Evolutionary conservation across 2,113 vertebrate genomes (phyloP).

Genomic region (Stercorarius parasiticus): DNA sequence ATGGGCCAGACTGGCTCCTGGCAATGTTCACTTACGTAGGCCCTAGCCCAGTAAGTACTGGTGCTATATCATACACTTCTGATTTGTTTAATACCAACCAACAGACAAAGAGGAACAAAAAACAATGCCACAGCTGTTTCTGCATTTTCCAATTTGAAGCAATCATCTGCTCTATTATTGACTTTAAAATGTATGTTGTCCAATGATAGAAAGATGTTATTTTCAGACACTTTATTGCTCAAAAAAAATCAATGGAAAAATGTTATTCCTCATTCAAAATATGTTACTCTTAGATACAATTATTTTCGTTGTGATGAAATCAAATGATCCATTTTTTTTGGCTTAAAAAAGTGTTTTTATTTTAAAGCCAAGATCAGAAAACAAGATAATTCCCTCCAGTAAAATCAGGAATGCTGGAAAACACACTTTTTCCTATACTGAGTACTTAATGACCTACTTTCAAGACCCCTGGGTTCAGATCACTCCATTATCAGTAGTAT

Average conservation of each 20-base stretch:
- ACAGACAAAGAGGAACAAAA: constrained; percentile 23
- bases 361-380: background rate
- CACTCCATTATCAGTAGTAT: background rate
- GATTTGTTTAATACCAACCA: constrained; percentile 17
- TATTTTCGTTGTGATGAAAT: constrained; percentile 23
- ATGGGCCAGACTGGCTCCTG: background rate
- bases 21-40: background rate
- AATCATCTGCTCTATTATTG: constrained; percentile 64
- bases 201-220: constrained; percentile 29
- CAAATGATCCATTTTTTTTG: background rate
- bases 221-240: constrained; percentile 23
- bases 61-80: background rate
- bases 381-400: background rate
- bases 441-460: constrained; percentile 5
- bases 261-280: constrained; percentile 26
- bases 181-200: constrained; percentile 58
- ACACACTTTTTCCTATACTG: background rate
- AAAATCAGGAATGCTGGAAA: background rate
- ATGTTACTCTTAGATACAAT: background rate
- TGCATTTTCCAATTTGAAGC: constrained; percentile 52
- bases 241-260: constrained; percentile 49
- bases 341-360: background rate
- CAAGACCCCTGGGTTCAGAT: background rate
- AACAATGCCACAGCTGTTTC: background rate
- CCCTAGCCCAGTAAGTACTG: background rate